Conservation (phyloP, 1,140 invertebrate species). For the Diprion similis region DNA sequence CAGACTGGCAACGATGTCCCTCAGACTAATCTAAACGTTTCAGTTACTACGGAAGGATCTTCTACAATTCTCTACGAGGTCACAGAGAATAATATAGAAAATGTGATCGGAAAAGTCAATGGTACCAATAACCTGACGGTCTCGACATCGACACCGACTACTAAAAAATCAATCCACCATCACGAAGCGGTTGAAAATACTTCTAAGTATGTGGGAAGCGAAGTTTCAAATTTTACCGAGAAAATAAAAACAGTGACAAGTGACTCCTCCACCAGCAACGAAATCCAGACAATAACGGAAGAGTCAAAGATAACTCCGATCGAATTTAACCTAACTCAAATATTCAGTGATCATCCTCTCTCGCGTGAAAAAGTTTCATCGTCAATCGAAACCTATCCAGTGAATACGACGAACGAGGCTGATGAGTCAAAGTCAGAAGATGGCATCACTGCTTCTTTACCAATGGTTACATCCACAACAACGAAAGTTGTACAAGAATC, state of each 20-base stretch:
- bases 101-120: not conserved
- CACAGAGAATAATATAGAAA: not conserved
- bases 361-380: not conserved
- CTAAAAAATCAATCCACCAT: not conserved
- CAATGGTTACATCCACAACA: not conserved
- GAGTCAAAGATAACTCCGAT: constrained; percentile 24
- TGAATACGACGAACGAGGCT: not conserved
- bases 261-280: constrained; percentile 15
- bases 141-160: not conserved
- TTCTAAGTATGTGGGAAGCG: not conserved
- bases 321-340: constrained; percentile 32
- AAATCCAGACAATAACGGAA: constrained; percentile 31
- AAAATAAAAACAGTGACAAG: not conserved
- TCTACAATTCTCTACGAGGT: not conserved
- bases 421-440: constrained; percentile 12
- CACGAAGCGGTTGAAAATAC: not conserved
- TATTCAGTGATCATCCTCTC: constrained; percentile 21
- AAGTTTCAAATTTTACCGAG: constrained; percentile 24
- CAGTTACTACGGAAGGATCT: not conserved
- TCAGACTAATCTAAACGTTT: not conserved
- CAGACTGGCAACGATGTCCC: constrained; percentile 1
- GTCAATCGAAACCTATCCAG: not conserved
- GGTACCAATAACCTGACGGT: not conserved
- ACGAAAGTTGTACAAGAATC: constrained; percentile 8
- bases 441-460: not conserved